phyloP scores from a whole-genome alignment of 2,888 invertebrate genomes.

The Embidobia sp. region DNA sequence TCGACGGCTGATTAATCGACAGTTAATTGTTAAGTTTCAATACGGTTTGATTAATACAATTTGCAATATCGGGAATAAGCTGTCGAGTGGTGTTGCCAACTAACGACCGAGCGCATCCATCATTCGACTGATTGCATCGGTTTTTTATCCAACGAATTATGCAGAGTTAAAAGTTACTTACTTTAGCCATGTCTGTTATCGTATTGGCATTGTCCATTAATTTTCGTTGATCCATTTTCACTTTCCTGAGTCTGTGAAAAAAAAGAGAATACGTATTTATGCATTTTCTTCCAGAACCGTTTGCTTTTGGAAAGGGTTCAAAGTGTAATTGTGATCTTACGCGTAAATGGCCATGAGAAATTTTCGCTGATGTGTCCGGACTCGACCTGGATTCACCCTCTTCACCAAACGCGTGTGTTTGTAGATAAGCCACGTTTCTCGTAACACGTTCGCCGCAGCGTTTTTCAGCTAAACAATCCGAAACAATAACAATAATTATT shows the following conservation, averaged over 20 bases:
- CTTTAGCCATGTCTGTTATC: slow-evolving; percentile 99
- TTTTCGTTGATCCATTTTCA: slow-evolving; percentile 99
- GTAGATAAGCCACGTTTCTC: slow-evolving; percentile 99
- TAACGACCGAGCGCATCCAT: slow-evolving; percentile 34
- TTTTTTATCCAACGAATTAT: slow-evolving; percentile 40
- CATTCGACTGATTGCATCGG: slow-evolving; percentile 14
- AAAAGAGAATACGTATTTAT: slow-evolving; percentile 41
- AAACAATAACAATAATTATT: slow-evolving; percentile 41
- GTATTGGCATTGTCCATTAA: slow-evolving; percentile 99
- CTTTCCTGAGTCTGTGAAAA: slow-evolving; percentile 94
- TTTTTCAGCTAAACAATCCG: slow-evolving; percentile 94
- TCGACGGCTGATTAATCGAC: slow-evolving; percentile 23
- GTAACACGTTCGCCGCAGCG: slow-evolving; percentile 98
- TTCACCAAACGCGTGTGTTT: slow-evolving; percentile 99
- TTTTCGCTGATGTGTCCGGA: slow-evolving; percentile 99
- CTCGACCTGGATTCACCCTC: slow-evolving; percentile 97
- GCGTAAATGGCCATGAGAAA: slow-evolving; percentile 99
- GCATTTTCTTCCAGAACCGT: neutral
- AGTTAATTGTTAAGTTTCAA: slow-evolving; percentile 24
- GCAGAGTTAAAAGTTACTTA: slow-evolving; percentile 81
- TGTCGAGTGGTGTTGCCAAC: neutral
- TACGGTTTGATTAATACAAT: slow-evolving; percentile 43
- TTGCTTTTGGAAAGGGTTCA: slow-evolving; percentile 2
- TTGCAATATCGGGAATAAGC: slow-evolving; percentile 8
- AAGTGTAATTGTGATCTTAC: slow-evolving; percentile 85